phyloP scores from a whole-genome alignment of 1,140 invertebrate genomes.

The Heliconius himera region DNA sequence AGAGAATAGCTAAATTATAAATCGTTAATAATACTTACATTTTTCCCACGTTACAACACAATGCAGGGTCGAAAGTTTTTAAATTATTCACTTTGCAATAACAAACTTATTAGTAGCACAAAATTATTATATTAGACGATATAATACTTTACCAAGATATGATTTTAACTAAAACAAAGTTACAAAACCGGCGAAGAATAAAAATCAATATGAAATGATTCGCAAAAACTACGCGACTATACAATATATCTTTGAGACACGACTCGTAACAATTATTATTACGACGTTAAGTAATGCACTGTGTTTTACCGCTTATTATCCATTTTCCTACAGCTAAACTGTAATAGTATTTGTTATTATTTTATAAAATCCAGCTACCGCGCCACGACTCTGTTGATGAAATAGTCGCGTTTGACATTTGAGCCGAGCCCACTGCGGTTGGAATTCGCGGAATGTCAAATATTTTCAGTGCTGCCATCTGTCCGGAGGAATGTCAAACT shows the following conservation, averaged over 20 bases:
- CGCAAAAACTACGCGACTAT: slow-evolving; percentile 60
- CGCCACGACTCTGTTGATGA: slow-evolving; percentile 81
- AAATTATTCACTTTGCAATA: slow-evolving; percentile 44
- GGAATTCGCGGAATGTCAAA: slow-evolving; percentile 81
- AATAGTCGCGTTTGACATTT: slow-evolving; percentile 83
- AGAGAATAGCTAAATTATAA: not conserved
- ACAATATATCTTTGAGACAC: slow-evolving; percentile 52
- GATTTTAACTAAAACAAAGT: slow-evolving; percentile 64
- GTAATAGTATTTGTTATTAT: slow-evolving; percentile 74
- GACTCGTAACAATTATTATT: slow-evolving; percentile 48
- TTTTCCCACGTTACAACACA: slow-evolving; percentile 47
- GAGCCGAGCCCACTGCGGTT: slow-evolving; percentile 79
- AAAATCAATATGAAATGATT: slow-evolving; percentile 77
- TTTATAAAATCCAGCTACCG: slow-evolving; percentile 79
- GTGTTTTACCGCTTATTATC: slow-evolving; percentile 64
- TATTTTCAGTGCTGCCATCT: slow-evolving; percentile 81
- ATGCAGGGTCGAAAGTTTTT: slow-evolving; percentile 38
- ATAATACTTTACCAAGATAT: slow-evolving; percentile 30
- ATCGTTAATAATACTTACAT: slow-evolving; percentile 42
- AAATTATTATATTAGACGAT: slow-evolving; percentile 25
- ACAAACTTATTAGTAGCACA: slow-evolving; percentile 47
- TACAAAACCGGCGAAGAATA: slow-evolving; percentile 72
- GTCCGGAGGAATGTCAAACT: slow-evolving; percentile 63
- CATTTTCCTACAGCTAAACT: slow-evolving; percentile 70
- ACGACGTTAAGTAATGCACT: slow-evolving; percentile 54